phyloP scores from a whole-genome alignment of 2,888 invertebrate species.

The Cryptocephalus primarius region DNA sequence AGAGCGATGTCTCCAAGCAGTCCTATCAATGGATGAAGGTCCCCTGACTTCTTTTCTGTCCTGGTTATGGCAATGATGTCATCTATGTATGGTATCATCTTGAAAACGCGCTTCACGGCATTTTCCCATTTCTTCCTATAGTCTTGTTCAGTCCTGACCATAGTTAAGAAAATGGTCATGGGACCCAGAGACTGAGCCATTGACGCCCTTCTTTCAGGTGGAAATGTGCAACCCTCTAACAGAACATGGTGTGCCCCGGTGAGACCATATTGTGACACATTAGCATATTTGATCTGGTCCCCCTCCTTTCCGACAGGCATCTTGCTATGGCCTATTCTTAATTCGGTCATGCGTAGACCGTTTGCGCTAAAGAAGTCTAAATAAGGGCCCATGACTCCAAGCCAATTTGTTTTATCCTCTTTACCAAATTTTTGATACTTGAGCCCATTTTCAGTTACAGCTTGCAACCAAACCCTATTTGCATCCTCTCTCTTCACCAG shows the following conservation, averaged over 20 bases:
- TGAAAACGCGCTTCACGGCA: constrained; percentile 14
- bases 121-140: constrained; percentile 15
- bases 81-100: constrained; percentile 14
- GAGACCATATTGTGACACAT: not conserved
- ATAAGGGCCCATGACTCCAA: too few relatives aligned
- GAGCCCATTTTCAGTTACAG: too few relatives aligned
- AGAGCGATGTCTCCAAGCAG: constrained; percentile 6
- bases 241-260: not conserved
- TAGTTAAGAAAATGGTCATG: not conserved
- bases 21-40: constrained; percentile 3
- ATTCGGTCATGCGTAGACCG: too few relatives aligned
- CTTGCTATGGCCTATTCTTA: too few relatives aligned
- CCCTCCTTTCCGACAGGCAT: too few relatives aligned
- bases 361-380: too few relatives aligned
- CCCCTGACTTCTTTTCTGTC: constrained; percentile 1
- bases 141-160: constrained; percentile 5
- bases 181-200: not conserved
- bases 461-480: too few relatives aligned
- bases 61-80: constrained; percentile 10
- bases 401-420: too few relatives aligned
- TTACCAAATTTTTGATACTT: too few relatives aligned
- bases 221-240: not conserved
- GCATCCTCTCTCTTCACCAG: too few relatives aligned
- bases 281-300: too few relatives aligned
- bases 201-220: not conserved